Evolutionary conservation across 2,888 invertebrate genomes (phyloP), one percentile per base, ranked within the genome.

Genomic region (Zele albiditarsus): DNA sequence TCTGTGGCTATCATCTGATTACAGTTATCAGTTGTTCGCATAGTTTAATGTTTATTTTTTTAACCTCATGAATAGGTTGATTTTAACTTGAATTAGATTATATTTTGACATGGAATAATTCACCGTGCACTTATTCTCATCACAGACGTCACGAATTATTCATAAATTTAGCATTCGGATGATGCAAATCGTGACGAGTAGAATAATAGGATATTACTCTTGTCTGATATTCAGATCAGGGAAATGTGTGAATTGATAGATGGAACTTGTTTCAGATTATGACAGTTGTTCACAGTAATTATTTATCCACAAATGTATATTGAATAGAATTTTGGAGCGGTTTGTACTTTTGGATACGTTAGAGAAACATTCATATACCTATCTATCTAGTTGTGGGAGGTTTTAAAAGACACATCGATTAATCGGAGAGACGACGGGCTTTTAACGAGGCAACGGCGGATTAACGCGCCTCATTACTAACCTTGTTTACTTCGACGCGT

Each of bases 401-500:
- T 63, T 74, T 72, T 42, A 42, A 60, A 74, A 66, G 60, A 69
- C 74, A 53, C 72, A 75, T 63, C 76, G 68, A 77, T 78, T 78
- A 75, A 75, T 78, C 76, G 69, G 72, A 65, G 73, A 70, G 70
- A 57, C 31, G 70, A 65, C 31, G 53, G 58, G 63, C 42, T 74
- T 70, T 74, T 77, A 76, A 77, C 74, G 71, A 71, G 76, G 46
- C 71, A 58, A 73, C 60, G 74, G 77, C 60, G 74, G 77, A 78
- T 79, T 79, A 78, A 78, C 75, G 71, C 73, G 62, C 70, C 70
- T 75, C 66, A 66, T 66, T 75, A 77, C 77, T 77, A 74, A 65
- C 73, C 72, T 75, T 77, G 73, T 77, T 74, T 74, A 74, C 73
- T 73, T 68, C 66, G 71, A 74, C 73, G 71, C 71, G 70, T 72